phyloP scores from a whole-genome alignment of 2,888 invertebrate species.

The Willowsia nigromaculata region DNA sequence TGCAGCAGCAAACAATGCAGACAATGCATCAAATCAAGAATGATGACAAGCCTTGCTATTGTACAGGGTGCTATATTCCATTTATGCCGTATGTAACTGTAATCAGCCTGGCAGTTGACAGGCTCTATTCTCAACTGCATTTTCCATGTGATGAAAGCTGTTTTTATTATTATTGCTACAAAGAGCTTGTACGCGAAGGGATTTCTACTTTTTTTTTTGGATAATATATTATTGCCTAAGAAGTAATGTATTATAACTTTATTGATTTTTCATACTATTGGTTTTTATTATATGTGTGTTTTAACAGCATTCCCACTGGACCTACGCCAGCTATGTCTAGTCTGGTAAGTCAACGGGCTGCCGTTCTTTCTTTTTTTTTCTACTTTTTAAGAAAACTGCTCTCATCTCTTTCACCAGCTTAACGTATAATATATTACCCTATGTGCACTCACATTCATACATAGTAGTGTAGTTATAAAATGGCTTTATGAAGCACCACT shows the following conservation, averaged over 20 bases:
- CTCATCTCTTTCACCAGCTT: constrained; percentile 5
- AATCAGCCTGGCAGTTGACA: background rate
- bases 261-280: constrained; percentile 64
- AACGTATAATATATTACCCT: constrained; percentile 4
- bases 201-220: background rate
- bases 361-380: background rate
- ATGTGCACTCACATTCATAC: background rate
- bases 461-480: background rate
- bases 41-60: background rate
- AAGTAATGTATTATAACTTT: constrained; percentile 4
- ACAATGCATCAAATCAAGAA: constrained; percentile 31
- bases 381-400: constrained; percentile 39
- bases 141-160: constrained; percentile 24
- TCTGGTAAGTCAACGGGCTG: constrained; percentile 72
- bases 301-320: constrained; percentile 77
- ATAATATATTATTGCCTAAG: background rate
- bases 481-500: background rate
- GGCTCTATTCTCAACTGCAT: constrained; percentile 40
- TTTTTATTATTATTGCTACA: background rate
- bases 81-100: background rate
- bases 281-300: constrained; percentile 58
- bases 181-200: background rate
- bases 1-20: constrained; percentile 22
- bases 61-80: background rate
- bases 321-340: constrained; percentile 78